Base-by-base conservation (phyloP, 2,113 vertebrate genomes). In the Gadus macrocephalus region DNA sequence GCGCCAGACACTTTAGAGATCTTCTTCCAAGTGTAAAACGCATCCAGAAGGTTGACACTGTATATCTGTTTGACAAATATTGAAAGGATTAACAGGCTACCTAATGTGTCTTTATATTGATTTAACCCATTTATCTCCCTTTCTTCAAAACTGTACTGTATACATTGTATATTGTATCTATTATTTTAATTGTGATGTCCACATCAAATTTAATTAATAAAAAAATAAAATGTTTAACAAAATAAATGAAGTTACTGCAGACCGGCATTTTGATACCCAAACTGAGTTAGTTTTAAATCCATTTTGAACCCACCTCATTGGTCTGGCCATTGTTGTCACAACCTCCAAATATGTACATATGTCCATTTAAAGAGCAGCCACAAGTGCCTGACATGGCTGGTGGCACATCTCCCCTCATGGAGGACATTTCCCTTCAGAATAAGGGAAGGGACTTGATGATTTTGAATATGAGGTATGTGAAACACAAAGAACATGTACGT, bases 301-400 rank as follows among this genome's bases (percentile, higher is more conserved):
- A 58, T 17, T 38, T 64, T 20, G 62, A 28, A 5, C 70, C 88
- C 90, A 97, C 96, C 92, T 93, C 86, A 78, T 97, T 97, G 66
- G 95, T 96, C 88, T 97, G 97, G 83, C 95, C 95, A 83, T 93
- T 93, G 74, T 97, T 94, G 87, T 95, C 91, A 87, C 95, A 98
- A 73, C 96, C 96, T 85, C 95, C 96, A 86, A 98, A 98, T 81
- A 98, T 90, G 81, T 94, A 96, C 66, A 98, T 85, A 74, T 91
- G 89, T 42, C 94, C 95, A 62, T 93, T 87, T 69, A 97, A 82
- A 76, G 87, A 93, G 5, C 94, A 93, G 70, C 95, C 92, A 67
- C 96, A 98, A 70, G 93, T 93, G 68, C 96, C 96, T 1, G 96
- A 98, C 95, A 98, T 95, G 61, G 94, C 91, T 14, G 95, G 92